Percentiles rank a stretch among this genome's conserved stretches.
Evolutionary conservation across 2,113 vertebrate species (phyloP).

Genomic region (Pomatostomus ruficeps): DNA sequence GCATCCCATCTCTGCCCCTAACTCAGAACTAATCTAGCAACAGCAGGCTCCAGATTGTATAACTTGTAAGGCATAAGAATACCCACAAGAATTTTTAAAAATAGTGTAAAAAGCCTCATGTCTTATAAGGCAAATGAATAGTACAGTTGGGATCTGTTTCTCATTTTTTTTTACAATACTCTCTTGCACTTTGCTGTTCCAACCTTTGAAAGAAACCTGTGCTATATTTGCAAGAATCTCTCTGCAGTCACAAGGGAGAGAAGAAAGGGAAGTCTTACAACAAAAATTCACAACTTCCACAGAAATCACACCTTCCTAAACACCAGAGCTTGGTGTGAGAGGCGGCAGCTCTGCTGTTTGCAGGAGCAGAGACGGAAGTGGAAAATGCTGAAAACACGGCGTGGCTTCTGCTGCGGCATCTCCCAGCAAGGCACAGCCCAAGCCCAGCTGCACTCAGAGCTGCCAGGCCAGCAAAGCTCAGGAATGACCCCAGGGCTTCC

Average conservation of each 20-base stretch:
- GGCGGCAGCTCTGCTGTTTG: background rate
- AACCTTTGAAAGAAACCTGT: background rate
- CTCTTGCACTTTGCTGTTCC: background rate
- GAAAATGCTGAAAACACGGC: accelerated
- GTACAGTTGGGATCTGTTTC: background rate
- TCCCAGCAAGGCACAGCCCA: background rate
- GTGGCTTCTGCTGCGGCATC: background rate
- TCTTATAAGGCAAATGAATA: background rate
- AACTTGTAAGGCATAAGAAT: background rate
- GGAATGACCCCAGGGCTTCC: background rate
- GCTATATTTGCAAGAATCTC: background rate
- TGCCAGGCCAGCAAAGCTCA: background rate
- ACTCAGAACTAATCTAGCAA: background rate
- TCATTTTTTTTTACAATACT: background rate
- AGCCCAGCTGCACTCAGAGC: background rate
- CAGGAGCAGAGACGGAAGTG: background rate
- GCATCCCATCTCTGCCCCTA: background rate
- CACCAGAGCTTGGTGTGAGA: background rate
- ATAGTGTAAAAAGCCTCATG: background rate
- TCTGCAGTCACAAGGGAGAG: background rate
- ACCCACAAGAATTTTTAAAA: background rate
- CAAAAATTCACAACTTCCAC: background rate
- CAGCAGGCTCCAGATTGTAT: background rate
- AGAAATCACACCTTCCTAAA: background rate
- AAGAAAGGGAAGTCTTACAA: background rate